Evolutionary conservation across 1,140 invertebrate species (phyloP).

Genomic region (Zaprionus tsacasi): DNA sequence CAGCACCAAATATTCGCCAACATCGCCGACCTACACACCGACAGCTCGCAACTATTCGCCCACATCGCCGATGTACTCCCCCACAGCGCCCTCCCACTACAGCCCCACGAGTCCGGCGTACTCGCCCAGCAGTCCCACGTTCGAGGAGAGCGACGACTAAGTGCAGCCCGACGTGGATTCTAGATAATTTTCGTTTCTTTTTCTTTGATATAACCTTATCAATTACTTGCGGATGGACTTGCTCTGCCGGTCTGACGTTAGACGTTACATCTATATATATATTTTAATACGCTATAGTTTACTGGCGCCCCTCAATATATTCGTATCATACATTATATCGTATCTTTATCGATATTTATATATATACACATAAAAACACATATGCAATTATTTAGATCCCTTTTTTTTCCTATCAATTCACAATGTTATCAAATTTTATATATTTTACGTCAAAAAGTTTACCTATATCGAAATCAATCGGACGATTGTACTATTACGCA

Average conservation of each 20-base stretch:
- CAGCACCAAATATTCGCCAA: constrained; percentile 93
- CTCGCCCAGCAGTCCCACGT: constrained; percentile 86
- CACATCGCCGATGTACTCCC: constrained; percentile 92
- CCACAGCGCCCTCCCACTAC: constrained; percentile 90
- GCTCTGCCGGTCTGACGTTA: not conserved
- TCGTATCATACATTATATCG: not conserved
- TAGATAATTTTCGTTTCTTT: constrained; percentile 17
- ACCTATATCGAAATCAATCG: constrained; percentile 1
- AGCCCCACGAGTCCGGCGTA: constrained; percentile 92
- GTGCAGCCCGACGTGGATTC: not conserved
- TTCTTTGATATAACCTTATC: constrained; percentile 16
- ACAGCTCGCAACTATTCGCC: constrained; percentile 88
- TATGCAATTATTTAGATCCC: not conserved
- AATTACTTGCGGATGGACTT: constrained; percentile 2
- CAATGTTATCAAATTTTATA: constrained; percentile 14
- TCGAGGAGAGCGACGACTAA: constrained; percentile 79
- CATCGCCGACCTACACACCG: constrained; percentile 86
- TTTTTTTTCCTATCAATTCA: constrained; percentile 6
- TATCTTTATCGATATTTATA: constrained; percentile 13
- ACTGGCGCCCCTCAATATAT: not conserved
- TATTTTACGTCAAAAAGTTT: not conserved
- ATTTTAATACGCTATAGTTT: not conserved
- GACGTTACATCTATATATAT: constrained; percentile 15
- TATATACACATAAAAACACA: not conserved
- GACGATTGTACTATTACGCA: constrained; percentile 6